Evolutionary conservation across 2,888 invertebrate genomes (phyloP).

Genomic region (Cordilura impudica): DNA sequence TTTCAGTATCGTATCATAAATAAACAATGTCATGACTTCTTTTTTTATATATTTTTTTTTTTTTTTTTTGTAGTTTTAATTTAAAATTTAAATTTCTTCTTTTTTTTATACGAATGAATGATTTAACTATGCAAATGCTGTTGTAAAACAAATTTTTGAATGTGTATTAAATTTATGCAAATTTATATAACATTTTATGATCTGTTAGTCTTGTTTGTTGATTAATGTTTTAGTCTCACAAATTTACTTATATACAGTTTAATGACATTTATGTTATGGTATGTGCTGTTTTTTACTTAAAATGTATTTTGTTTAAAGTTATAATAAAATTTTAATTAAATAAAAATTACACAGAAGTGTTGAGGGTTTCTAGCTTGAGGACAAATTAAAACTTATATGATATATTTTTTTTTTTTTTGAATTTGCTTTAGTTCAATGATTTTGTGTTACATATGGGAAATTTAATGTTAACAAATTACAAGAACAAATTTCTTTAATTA

Average conservation of each 20-base stretch:
- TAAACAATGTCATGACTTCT: neutral
- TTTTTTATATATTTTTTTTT: neutral
- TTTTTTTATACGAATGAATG: too few species aligned
- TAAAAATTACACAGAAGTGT: neutral
- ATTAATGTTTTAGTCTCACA: slow-evolving; percentile 3
- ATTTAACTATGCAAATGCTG: too few species aligned
- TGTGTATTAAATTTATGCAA: neutral
- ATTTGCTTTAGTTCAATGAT: too few species aligned
- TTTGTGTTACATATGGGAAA: too few species aligned
- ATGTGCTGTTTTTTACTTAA: neutral
- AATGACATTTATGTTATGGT: neutral
- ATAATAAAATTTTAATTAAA: neutral
- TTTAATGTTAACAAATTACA: too few species aligned
- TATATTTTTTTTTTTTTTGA: too few species aligned
- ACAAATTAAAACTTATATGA: too few species aligned
- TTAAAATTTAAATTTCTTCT: too few species aligned
- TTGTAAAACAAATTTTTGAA: neutral
- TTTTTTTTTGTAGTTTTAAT: neutral
- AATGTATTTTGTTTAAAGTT: neutral
- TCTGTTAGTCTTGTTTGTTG: neutral
- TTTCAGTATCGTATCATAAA: neutral
- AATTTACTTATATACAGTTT: slow-evolving; percentile 13
- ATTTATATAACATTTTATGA: neutral
- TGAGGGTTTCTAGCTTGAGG: too few species aligned
- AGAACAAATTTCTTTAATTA: too few species aligned